phyloP scores from a whole-genome alignment of 2,797 vertebrate genomes.

The Trachops cirrhosus region DNA sequence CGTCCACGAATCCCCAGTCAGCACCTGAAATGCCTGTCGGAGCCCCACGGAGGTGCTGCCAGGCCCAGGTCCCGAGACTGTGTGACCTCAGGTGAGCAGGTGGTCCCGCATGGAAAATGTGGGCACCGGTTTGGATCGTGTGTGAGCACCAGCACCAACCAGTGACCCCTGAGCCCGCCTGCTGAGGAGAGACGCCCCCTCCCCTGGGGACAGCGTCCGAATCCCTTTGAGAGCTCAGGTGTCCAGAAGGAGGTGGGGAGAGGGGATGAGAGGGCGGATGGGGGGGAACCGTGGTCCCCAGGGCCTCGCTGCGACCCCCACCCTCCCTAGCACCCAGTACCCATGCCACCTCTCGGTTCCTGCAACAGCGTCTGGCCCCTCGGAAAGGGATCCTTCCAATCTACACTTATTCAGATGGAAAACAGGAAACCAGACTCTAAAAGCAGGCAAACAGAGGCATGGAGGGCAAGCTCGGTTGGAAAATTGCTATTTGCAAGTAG shows the following conservation, averaged over 20 bases:
- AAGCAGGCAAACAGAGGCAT: not conserved
- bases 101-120: not conserved
- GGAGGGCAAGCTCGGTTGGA: not conserved
- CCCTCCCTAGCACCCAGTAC: rapidly evolving
- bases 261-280: rapidly evolving
- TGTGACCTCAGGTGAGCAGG: not conserved
- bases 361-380: not conserved
- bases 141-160: no score
- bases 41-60: not conserved
- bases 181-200: not conserved
- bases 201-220: not conserved
- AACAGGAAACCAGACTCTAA: not conserved
- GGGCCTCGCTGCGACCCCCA: not conserved
- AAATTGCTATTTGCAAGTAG: not conserved
- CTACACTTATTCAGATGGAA: not conserved
- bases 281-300: rapidly evolving
- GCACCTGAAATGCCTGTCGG: not conserved
- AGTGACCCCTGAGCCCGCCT: not conserved
- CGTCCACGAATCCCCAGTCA: not conserved
- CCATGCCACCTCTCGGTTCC: no score
- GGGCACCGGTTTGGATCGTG: rapidly evolving
- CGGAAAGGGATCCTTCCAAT: not conserved
- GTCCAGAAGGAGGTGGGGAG: not conserved
- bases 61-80: not conserved
- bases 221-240: not conserved